These are phyloP conservation scores for Lycophotia porphyrea DNA, from an alignment of 2,888 invertebrate genomes.

Conservation along the genomic window DNA sequence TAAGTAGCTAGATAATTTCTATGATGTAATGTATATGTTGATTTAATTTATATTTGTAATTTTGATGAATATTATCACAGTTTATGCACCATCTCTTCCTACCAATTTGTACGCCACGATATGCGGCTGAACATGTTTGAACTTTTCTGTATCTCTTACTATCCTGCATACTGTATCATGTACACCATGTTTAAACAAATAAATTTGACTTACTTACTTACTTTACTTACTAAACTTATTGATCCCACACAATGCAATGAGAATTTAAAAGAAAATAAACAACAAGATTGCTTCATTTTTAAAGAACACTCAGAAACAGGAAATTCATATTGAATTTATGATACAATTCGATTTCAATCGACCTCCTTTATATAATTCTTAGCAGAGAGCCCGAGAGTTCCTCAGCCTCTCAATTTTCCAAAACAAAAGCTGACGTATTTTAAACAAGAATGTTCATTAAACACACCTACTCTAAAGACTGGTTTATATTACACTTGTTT, in stretches of 20 bases:
- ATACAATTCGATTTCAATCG: conserved; percentile 33
- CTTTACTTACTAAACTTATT: too few species aligned
- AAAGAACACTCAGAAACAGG: background rate
- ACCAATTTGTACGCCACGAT: too few species aligned
- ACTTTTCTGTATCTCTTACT: too few species aligned
- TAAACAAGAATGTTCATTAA: conserved; percentile 63
- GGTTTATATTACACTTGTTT: conserved; percentile 72
- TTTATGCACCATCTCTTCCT: too few species aligned
- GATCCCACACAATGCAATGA: background rate
- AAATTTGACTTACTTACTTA: too few species aligned
- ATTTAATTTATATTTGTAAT: too few species aligned
- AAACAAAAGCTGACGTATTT: conserved; percentile 39
- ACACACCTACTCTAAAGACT: conserved; percentile 65
- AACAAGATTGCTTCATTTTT: background rate
- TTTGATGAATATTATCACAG: too few species aligned
- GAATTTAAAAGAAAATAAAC: background rate
- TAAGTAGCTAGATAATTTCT: too few species aligned
- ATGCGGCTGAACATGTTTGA: too few species aligned
- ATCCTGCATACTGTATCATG: too few species aligned
- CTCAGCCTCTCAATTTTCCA: conserved; percentile 14
- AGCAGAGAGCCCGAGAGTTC: background rate
- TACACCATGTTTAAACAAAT: too few species aligned
- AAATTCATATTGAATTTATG: conserved; percentile 19
- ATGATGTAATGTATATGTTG: too few species aligned
- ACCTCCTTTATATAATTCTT: conserved; percentile 29